These are phyloP conservation scores for Pollimyrus isidori DNA, from an alignment of 2,113 vertebrate species.

Conservation along the genomic window DNA sequence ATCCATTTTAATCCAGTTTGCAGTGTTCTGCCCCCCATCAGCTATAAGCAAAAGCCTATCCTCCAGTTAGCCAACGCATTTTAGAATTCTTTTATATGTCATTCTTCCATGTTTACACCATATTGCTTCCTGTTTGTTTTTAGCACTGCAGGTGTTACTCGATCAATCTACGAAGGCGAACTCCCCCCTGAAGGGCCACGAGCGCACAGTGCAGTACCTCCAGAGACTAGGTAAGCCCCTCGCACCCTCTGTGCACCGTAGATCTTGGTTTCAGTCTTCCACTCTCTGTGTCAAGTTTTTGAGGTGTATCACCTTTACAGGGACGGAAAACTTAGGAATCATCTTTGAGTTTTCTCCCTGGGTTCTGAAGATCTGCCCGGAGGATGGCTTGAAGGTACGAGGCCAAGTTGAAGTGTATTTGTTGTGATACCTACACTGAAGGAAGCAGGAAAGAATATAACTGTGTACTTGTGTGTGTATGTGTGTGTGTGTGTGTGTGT, in stretches of 20 bases:
- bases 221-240: constrained; percentile 79
- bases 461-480: background rate
- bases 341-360: constrained; percentile 93
- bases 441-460: background rate
- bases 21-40: background rate
- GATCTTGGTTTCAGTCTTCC: background rate
- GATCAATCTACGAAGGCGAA: constrained; percentile 98
- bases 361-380: constrained; percentile 88
- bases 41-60: background rate
- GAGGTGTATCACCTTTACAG: constrained; percentile 48
- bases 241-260: background rate
- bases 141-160: constrained; percentile 89
- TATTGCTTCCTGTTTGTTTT: background rate
- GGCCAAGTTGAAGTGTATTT: background rate
- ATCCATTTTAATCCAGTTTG: background rate
- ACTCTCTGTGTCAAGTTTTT: background rate
- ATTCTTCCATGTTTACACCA: background rate
- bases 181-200: constrained; percentile 92
- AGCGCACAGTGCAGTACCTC: constrained; percentile 93
- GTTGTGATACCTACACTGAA: background rate
- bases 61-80: background rate
- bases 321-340: constrained; percentile 83
- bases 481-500: background rate
- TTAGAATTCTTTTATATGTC: background rate
- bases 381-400: constrained; percentile 87